A percentile compares a stretch with the other conserved stretches of the same genome.
Conservation (phyloP, 2,888 invertebrate species). For the Chloromyia formosa region DNA sequence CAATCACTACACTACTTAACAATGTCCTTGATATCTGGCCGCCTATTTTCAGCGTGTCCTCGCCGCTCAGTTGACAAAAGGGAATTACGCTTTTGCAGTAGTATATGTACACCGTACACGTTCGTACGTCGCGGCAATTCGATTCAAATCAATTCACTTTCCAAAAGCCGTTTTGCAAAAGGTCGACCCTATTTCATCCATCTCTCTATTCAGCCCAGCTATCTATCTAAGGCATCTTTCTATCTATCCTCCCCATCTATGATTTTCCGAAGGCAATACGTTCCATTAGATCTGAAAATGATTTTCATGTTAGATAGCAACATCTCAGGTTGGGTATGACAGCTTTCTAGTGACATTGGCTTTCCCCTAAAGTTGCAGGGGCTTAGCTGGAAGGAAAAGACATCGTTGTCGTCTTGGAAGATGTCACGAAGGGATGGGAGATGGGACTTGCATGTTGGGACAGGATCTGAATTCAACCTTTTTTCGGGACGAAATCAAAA, state of each 20-base stretch:
- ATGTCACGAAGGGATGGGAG: not conserved
- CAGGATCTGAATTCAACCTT: not conserved
- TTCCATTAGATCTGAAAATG: slow-evolving; percentile 42
- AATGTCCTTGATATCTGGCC: not conserved
- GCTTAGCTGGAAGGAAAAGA: no score
- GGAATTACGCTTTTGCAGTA: not conserved
- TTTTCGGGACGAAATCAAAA: not conserved
- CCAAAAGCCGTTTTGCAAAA: not conserved
- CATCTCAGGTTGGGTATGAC: slow-evolving; percentile 29
- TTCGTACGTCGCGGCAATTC: not conserved
- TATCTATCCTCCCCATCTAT: slow-evolving; percentile 14
- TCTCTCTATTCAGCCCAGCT: not conserved
- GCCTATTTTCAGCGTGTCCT: slow-evolving; percentile 1
- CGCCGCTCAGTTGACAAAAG: not conserved
- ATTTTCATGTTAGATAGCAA: slow-evolving; percentile 42
- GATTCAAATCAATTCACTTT: slow-evolving; percentile 39
- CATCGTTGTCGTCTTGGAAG: no score
- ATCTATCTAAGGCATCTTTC: slow-evolving; percentile 16
- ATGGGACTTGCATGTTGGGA: not conserved
- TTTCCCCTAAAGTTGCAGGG: no score
- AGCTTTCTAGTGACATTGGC: not conserved
- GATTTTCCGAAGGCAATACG: slow-evolving; percentile 42
- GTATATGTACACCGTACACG: not conserved
- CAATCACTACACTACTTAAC: slow-evolving; percentile 26
- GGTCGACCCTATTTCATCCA: slow-evolving; percentile 4